phyloP scores from a whole-genome alignment of 1,140 invertebrate species.

The Drosophila eugracilis region DNA sequence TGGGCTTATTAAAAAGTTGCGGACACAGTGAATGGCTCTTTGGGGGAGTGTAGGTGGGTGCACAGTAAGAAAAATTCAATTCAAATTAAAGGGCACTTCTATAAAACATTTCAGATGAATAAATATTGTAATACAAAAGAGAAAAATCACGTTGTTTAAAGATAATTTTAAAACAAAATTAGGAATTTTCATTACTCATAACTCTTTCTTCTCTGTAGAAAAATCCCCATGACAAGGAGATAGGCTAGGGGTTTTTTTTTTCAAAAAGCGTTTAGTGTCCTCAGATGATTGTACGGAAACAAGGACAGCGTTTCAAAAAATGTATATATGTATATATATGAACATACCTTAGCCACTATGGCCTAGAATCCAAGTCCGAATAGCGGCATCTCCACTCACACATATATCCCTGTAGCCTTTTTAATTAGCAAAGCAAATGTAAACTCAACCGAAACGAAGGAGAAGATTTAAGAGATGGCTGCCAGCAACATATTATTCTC shows the following conservation, averaged over 20 bases:
- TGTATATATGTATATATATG: too few species aligned
- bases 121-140: too few species aligned
- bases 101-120: too few species aligned
- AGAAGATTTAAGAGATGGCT: neutral
- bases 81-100: too few species aligned
- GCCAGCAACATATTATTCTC: slow-evolving; percentile 8
- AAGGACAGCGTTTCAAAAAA: slow-evolving; percentile 19
- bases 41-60: neutral
- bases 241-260: slow-evolving; percentile 10
- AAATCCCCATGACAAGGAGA: neutral
- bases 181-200: too few species aligned
- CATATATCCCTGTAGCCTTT: slow-evolving; percentile 23
- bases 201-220: neutral
- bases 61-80: neutral
- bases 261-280: slow-evolving; percentile 60
- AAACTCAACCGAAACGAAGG: slow-evolving; percentile 5
- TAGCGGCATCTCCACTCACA: too few species aligned
- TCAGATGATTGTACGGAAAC: slow-evolving; percentile 45
- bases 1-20: slow-evolving; percentile 65
- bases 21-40: slow-evolving; percentile 10
- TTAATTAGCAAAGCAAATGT: slow-evolving; percentile 51
- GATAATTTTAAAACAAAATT: too few species aligned
- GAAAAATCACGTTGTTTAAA: too few species aligned
- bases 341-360: slow-evolving; percentile 11
- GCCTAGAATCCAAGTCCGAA: neutral